Conservation (phyloP, 2,113 vertebrate species). For the Xenopus tropicalis region DNA sequence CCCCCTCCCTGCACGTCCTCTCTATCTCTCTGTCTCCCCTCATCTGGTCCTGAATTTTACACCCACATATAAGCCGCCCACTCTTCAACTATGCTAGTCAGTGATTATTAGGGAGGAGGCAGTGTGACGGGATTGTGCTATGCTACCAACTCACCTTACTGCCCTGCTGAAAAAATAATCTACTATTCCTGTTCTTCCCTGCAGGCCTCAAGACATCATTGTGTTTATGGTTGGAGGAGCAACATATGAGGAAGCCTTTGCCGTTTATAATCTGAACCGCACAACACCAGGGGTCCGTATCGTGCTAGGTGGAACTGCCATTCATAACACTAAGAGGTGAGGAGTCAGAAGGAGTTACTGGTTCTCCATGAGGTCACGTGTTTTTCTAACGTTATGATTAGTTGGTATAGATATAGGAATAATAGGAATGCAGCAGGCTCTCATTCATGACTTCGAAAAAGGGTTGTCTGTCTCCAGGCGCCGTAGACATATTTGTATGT, state of each 20-base stretch:
- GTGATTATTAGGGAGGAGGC: neutral
- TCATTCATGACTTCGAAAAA: too few relatives aligned
- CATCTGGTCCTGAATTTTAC: neutral
- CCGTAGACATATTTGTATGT: too few relatives aligned
- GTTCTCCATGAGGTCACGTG: too few relatives aligned
- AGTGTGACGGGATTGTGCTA: neutral
- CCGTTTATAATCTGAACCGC: constrained; percentile 89
- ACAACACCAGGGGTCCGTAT: constrained; percentile 82
- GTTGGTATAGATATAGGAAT: too few relatives aligned
- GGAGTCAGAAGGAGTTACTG: too few relatives aligned
- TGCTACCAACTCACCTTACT: neutral
- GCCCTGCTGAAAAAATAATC: constrained; percentile 20
- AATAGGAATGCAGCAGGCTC: too few relatives aligned
- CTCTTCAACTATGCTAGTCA: neutral
- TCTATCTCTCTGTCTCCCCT: neutral
- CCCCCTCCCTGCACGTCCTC: neutral
- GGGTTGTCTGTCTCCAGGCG: too few relatives aligned
- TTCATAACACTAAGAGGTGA: constrained; percentile 92
- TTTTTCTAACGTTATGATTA: too few relatives aligned
- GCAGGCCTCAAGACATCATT: constrained; percentile 88
- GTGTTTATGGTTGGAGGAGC: constrained; percentile 92
- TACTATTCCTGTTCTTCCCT: neutral
- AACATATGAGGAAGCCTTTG: constrained; percentile 86
- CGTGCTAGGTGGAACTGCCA: constrained; percentile 83
- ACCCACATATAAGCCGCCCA: neutral